Percentiles rank a stretch among this genome's conserved stretches.
Conservation (phyloP, 2,113 vertebrate genomes). For the Apeltes quadracus region DNA sequence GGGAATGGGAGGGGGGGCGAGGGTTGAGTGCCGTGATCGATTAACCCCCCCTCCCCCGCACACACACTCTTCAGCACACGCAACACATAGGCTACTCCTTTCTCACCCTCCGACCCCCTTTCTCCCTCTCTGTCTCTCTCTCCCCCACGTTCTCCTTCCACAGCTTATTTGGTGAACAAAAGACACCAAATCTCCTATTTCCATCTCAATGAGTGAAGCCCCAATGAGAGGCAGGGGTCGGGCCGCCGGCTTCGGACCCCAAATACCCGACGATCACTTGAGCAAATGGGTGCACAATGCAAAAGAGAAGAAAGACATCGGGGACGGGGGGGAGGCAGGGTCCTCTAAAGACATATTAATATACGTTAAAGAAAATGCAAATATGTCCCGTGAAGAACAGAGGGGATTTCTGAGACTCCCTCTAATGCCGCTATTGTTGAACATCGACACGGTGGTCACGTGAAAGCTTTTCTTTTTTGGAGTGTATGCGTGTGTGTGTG, state of each 20-base stretch:
- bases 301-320: slow-evolving; percentile 31
- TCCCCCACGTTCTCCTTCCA: slow-evolving; percentile 19
- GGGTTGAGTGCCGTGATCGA: slow-evolving; percentile 61
- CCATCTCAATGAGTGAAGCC: slow-evolving; percentile 83
- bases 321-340: background rate
- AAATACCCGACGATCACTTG: slow-evolving; percentile 82
- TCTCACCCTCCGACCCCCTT: slow-evolving; percentile 36
- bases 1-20: background rate
- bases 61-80: background rate
- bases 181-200: slow-evolving; percentile 79
- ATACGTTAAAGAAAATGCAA: slow-evolving; percentile 84
- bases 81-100: slow-evolving; percentile 10
- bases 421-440: slow-evolving; percentile 85
- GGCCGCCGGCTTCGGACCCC: slow-evolving; percentile 77
- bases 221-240: slow-evolving; percentile 76
- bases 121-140: background rate
- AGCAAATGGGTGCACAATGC: slow-evolving; percentile 85
- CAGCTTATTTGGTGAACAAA: slow-evolving; percentile 75
- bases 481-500: background rate
- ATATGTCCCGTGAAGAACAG: slow-evolving; percentile 73
- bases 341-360: slow-evolving; percentile 70
- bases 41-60: slow-evolving; percentile 38
- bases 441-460: slow-evolving; percentile 84
- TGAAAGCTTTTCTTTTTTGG: slow-evolving; percentile 70
- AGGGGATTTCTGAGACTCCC: slow-evolving; percentile 72